These are phyloP conservation scores for Hoplostethus mediterraneus DNA, from an alignment of 2,797 vertebrate genomes.

Conservation along the genomic window DNA sequence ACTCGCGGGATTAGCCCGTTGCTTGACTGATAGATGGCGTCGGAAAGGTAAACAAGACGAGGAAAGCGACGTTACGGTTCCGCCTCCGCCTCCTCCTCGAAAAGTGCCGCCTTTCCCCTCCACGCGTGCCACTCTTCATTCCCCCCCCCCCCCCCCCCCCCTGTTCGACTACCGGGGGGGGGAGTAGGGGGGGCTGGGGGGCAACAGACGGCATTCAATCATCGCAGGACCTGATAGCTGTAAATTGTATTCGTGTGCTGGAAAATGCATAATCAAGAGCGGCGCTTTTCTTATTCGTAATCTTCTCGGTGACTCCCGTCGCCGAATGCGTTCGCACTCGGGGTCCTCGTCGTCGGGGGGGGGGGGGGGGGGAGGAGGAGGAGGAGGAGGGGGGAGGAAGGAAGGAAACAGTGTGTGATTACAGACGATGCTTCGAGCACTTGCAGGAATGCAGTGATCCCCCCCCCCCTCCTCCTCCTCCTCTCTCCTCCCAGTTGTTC, in stretches of 20 bases:
- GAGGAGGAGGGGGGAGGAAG: not conserved
- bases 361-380: constrained; percentile 1
- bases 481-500: constrained; percentile 28
- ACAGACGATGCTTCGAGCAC: constrained; percentile 48
- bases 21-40: constrained; percentile 76
- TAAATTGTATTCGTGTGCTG: constrained; percentile 72
- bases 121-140: constrained; percentile 68
- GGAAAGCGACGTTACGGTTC: constrained; percentile 60
- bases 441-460: constrained; percentile 47
- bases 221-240: constrained; percentile 76
- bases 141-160: constrained; percentile 50
- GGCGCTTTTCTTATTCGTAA: constrained; percentile 77
- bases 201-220: constrained; percentile 75
- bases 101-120: constrained; percentile 51
- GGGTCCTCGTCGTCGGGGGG: constrained; percentile 36
- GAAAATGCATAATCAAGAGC: constrained; percentile 79
- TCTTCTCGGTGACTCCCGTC: constrained; percentile 71
- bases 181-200: too few species aligned
- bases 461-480: constrained; percentile 9
- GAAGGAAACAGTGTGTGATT: constrained; percentile 55
- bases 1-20: constrained; percentile 71
- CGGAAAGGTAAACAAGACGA: constrained; percentile 75
- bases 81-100: constrained; percentile 26
- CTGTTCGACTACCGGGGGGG: constrained; percentile 70
- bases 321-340: constrained; percentile 71